A percentile compares a stretch with the other conserved stretches of the same genome.
These are phyloP conservation scores for Rana temporaria DNA, from an alignment of 2,113 vertebrate species.

Conservation along the genomic window DNA sequence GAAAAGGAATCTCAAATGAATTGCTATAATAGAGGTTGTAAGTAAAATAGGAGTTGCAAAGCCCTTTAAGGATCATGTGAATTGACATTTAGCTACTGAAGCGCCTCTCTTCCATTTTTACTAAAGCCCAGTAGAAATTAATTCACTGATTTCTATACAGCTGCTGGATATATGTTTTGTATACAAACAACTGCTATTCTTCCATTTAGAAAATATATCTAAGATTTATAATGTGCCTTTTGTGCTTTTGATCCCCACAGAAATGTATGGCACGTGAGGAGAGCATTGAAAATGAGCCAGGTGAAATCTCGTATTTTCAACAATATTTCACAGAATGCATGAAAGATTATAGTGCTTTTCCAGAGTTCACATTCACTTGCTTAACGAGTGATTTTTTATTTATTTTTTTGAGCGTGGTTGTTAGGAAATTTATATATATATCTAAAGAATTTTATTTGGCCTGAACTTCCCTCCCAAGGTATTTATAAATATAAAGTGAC, in stretches of 20 bases:
- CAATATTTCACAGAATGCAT: constrained; percentile 59
- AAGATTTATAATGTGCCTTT: background rate
- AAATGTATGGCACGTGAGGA: background rate
- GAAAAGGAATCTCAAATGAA: no score
- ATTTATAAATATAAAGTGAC: constrained; percentile 53
- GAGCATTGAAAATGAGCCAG: constrained; percentile 66
- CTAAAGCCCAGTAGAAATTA: background rate
- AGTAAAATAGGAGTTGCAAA: no score
- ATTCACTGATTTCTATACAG: background rate
- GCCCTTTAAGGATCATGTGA: no score
- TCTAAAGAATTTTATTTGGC: constrained; percentile 46
- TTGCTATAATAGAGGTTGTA: no score
- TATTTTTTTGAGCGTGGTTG: constrained; percentile 53
- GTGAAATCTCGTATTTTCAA: constrained; percentile 68
- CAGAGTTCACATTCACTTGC: constrained; percentile 58
- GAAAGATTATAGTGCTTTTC: constrained; percentile 61
- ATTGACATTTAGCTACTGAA: no score
- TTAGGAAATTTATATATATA: constrained; percentile 49
- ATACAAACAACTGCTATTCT: background rate
- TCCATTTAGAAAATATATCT: background rate
- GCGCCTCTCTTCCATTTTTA: no score
- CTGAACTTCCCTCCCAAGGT: constrained; percentile 48
- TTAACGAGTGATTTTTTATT: constrained; percentile 58
- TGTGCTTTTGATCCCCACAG: background rate
- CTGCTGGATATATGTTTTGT: background rate